A percentile compares a stretch with the other conserved stretches of the same genome.
Conservation (phyloP, 1,140 invertebrate species). For the Aricia agestis region DNA sequence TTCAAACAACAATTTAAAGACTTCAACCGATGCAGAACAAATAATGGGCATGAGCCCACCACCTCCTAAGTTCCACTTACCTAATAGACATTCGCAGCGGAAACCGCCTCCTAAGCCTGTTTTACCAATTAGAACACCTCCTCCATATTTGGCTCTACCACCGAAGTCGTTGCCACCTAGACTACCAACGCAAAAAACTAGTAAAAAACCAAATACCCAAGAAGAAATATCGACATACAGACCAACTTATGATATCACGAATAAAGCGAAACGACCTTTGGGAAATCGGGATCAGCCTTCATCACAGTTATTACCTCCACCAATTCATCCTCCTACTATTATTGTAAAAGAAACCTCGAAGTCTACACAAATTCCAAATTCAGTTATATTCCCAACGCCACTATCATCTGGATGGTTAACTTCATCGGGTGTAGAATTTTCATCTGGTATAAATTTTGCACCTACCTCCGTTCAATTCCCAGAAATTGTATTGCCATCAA, state of each 20-base stretch:
- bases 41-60: slow-evolving; percentile 76
- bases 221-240: slow-evolving; percentile 71
- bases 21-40: slow-evolving; percentile 59
- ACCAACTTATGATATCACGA: slow-evolving; percentile 56
- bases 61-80: slow-evolving; percentile 43
- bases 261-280: slow-evolving; percentile 59
- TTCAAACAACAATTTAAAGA: slow-evolving; percentile 60
- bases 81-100: slow-evolving; percentile 42
- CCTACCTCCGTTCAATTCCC: slow-evolving; percentile 52
- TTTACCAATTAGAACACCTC: slow-evolving; percentile 48
- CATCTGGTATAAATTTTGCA: slow-evolving; percentile 58
- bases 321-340: slow-evolving; percentile 48
- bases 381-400: slow-evolving; percentile 61
- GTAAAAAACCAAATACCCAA: slow-evolving; percentile 48
- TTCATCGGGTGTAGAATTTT: slow-evolving; percentile 60
- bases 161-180: slow-evolving; percentile 57
- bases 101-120: slow-evolving; percentile 45
- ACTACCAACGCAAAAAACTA: slow-evolving; percentile 49
- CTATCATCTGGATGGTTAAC: slow-evolving; percentile 64
- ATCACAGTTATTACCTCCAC: slow-evolving; percentile 57
- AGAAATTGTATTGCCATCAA: slow-evolving; percentile 33
- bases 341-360: slow-evolving; percentile 27
- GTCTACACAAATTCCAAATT: slow-evolving; percentile 31
- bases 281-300: slow-evolving; percentile 59
- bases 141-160: slow-evolving; percentile 53